phyloP scores from a whole-genome alignment of 1,140 invertebrate species.

The Drosophila virilis region DNA sequence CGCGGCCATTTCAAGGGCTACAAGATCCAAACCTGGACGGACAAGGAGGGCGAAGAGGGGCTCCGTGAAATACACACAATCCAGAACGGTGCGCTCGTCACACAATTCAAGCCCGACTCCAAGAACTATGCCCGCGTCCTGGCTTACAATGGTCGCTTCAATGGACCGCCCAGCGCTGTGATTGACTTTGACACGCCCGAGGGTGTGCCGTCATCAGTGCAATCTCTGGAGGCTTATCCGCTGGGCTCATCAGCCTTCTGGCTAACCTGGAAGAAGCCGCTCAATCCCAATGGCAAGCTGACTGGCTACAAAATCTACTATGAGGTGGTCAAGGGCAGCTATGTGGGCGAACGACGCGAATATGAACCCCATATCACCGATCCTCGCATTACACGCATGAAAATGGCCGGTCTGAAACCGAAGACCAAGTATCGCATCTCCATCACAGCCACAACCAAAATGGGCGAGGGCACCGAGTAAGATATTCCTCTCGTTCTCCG shows the following conservation, averaged over 20 bases:
- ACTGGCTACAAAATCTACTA: constrained; percentile 97
- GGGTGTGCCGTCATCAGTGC: constrained; percentile 95
- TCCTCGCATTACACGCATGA: constrained; percentile 90
- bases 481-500: constrained; percentile 38
- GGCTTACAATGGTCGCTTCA: constrained; percentile 95
- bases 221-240: constrained; percentile 91
- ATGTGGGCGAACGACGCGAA: constrained; percentile 88
- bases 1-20: constrained; percentile 97
- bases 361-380: constrained; percentile 91
- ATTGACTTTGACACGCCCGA: constrained; percentile 95
- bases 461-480: constrained; percentile 92
- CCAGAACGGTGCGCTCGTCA: constrained; percentile 88
- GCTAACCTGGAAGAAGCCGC: constrained; percentile 95
- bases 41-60: constrained; percentile 90
- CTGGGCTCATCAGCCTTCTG: constrained; percentile 95
- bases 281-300: constrained; percentile 96
- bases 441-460: constrained; percentile 92
- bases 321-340: constrained; percentile 90
- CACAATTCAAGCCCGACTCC: constrained; percentile 94
- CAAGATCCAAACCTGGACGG: constrained; percentile 97
- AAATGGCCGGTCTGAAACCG: constrained; percentile 92
- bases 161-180: constrained; percentile 94
- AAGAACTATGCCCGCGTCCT: constrained; percentile 95
- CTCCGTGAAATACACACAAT: constrained; percentile 92
- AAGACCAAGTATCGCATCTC: constrained; percentile 95